Base-by-base conservation (phyloP, 64 coral and sea anemone species). In the Trachythela sp. region DNA sequence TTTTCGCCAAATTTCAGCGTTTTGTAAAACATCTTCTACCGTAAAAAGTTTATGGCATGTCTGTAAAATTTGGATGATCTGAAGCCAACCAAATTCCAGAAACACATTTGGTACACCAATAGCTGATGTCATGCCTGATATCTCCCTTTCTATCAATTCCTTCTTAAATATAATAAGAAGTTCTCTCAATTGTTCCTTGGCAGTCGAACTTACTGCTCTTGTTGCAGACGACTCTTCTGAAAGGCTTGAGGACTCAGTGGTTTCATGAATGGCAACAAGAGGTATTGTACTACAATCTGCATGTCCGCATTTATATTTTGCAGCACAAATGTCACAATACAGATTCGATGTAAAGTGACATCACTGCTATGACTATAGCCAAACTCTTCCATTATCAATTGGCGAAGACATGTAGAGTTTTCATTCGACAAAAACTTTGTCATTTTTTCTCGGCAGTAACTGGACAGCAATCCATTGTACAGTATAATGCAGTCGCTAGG, bases 81-180 rank as follows among this genome's bases (percentile, higher is more conserved):
- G 71, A 77, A 77, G 71, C 71, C 71, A 77, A 35, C 71, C 71
- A 77, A 77, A 77, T 36, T 77, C 71, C 11, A 77, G 71, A 77
- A 77, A 77, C 13, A 77, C 71, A 77, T 77, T 77, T 34, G 29
- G 71, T 35, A 35, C 71, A 35, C 71, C 71, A 6, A 77, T n/a
- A 77, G 71, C 26, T 32, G 24, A 77, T 36, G 71, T 77, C 71
- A 77, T 77, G 9, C 71, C 71, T 5, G 71, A 32, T 36, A 35
- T 77, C 4, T 77, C 26, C 29, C 26, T 77, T n/a, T 77, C n/a
- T 77, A 77, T 38, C 31, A 77, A 32, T 36, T 77, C 71, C 32
- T 77, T 77, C 71, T 35, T 77, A 35, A 77, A 38, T 77, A n/a
- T 77, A 5, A 77, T 38, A 13, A 77, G 32, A 9, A 34, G 7